Evolutionary conservation across 2,113 vertebrate species (phyloP), one percentile per base, ranked within the genome.

Genomic region (Callithrix jacchus): DNA sequence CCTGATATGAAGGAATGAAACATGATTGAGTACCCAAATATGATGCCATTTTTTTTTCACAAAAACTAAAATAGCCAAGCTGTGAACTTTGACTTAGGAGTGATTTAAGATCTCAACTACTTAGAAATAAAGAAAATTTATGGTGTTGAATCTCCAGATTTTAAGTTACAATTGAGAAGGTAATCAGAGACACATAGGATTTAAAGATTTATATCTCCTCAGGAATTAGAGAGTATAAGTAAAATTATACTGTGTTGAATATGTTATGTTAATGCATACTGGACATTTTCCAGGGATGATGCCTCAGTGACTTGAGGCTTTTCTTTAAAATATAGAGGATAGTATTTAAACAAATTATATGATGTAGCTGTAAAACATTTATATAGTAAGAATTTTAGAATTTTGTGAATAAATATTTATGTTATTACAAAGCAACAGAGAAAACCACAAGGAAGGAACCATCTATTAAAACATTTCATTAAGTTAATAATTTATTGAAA

Each of bases 321-420:
- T 98, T 98, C 92, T 96, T 96, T 76, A 93, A 98, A 94, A 97
- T 97, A 95, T 92, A 97, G 97, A 96, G 45, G 96, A 89, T 96
- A 96, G 95, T 96, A 14, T 98, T 98, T 98, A 98, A 96, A 95
- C 1, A 2, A 95, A 97, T 40, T 2, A 54, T 91, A 66, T 93
- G 92, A 97, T 95, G 76, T 95, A 94, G 92, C 84, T 71, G 58
- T 96, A 76, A 97, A 96, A 8, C 35, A 93, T 93, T 96, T 97
- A 56, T 91, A 30, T 85, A 95, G 40, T 74, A 97, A 96, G 45
- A 96, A n/a, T 74, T 77, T 49, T 81, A 40, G 70, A 96, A 97
- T 81, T 94, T 40, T 87, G 47, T 9, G 1, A 61, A 80, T 82
- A 97, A 86, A 74, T 91, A 77, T 95, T 94, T 61, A 5, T 82